Conservation (phyloP, 2,888 invertebrate genomes). For the Neocrepidodera transversa region DNA sequence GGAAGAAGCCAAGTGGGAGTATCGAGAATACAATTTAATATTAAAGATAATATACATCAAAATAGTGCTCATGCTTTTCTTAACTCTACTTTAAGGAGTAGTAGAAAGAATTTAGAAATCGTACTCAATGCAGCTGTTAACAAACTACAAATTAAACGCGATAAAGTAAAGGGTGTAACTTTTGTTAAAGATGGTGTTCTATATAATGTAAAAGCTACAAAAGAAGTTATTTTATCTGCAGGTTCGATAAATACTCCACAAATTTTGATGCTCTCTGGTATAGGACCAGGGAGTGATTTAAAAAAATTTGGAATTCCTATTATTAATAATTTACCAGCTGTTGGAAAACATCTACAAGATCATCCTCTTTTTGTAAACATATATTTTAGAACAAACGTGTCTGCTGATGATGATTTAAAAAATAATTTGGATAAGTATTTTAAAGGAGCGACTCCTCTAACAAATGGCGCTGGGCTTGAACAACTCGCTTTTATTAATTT, state of each 20-base stretch:
- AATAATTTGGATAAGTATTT: constrained; percentile 20
- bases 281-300: constrained; percentile 73
- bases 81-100: constrained; percentile 6
- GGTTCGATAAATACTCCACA: constrained; percentile 88
- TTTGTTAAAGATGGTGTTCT: constrained; percentile 17
- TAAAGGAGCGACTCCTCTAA: constrained; percentile 15
- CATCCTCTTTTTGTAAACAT: constrained; percentile 58
- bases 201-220: constrained; percentile 66
- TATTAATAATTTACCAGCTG: constrained; percentile 70
- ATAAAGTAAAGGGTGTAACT: constrained; percentile 21
- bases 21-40: constrained; percentile 25
- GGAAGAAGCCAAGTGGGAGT: constrained; percentile 19
- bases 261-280: constrained; percentile 83
- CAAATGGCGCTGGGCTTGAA: constrained; percentile 21
- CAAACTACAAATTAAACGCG: constrained; percentile 6
- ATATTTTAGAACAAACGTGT: constrained; percentile 15
- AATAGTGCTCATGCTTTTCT: constrained; percentile 26
- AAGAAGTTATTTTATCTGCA: constrained; percentile 80
- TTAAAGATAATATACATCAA: constrained; percentile 25
- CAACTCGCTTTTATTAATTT: constrained; percentile 21
- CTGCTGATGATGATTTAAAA: constrained; percentile 1
- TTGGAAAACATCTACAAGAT: constrained; percentile 83
- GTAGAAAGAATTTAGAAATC: constrained; percentile 53
- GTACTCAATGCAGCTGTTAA: constrained; percentile 62
- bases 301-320: constrained; percentile 67